phyloP scores from a whole-genome alignment of 37 sponge, comb jelly and placozoan genomes.

The Mnemiopsis leidyi region DNA sequence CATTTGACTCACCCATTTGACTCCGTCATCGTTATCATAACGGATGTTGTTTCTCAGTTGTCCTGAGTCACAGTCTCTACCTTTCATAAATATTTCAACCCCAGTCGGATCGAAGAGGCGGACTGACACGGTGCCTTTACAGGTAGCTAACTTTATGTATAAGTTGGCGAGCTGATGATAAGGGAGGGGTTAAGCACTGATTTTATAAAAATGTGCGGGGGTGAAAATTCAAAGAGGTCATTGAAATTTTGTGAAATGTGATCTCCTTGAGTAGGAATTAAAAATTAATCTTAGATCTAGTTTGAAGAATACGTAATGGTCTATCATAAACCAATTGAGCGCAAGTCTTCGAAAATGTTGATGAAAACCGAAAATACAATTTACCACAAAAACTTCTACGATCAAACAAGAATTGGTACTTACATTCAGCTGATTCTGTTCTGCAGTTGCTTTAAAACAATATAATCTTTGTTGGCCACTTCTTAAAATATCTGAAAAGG shows the following conservation, averaged over 20 bases:
- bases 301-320: too few species aligned
- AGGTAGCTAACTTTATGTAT: conserved; percentile 30
- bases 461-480: background rate
- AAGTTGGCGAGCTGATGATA: background rate
- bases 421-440: background rate
- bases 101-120: conserved; percentile 3
- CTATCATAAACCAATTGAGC: too few species aligned
- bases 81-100: background rate
- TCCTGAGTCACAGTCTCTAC: conserved; percentile 7
- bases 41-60: background rate
- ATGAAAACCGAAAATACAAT: too few species aligned
- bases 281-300: too few species aligned
- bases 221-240: too few species aligned
- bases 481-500: conserved; percentile 29
- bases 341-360: too few species aligned
- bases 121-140: conserved; percentile 1
- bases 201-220: too few species aligned
- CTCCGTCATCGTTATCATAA: background rate
- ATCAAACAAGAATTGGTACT: background rate
- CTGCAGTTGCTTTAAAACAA: conserved; percentile 25
- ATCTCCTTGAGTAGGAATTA: too few species aligned
- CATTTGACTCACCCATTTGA: background rate
- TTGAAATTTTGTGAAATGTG: too few species aligned
- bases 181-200: too few species aligned
- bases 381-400: too few species aligned